Conservation (phyloP, 2,113 vertebrate species). For the Oryzias woworae region DNA sequence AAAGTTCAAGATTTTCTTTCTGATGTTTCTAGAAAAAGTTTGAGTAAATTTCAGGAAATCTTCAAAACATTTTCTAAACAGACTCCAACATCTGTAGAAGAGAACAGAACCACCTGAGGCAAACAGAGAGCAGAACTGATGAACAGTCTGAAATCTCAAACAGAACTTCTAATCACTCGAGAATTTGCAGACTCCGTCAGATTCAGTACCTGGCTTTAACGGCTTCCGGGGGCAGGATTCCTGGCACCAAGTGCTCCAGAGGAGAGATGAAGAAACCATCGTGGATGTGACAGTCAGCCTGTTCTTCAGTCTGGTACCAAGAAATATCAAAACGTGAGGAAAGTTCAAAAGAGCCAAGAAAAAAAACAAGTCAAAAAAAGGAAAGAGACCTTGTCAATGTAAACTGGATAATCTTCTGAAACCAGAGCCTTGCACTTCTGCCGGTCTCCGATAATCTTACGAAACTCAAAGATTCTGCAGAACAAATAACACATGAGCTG, state of each 20-base stretch:
- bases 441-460: conserved; percentile 92
- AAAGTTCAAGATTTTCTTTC: too few relatives aligned
- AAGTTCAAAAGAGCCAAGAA: not conserved
- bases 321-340: conserved; percentile 1
- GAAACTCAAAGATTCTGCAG: conserved; percentile 94
- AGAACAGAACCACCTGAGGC: too few relatives aligned
- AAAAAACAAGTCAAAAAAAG: too few relatives aligned
- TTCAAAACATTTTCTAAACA: too few relatives aligned
- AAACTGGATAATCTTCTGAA: conserved; percentile 90
- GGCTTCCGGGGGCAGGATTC: conserved; percentile 89
- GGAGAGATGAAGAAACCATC: conserved; percentile 95
- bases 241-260: conserved; percentile 89
- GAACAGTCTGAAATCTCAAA: too few relatives aligned
- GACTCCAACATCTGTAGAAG: too few relatives aligned
- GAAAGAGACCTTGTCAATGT: conserved; percentile 84
- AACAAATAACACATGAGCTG: conserved; percentile 17
- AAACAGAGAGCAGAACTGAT: too few relatives aligned
- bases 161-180: too few relatives aligned
- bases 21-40: too few relatives aligned
- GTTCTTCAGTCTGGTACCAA: conserved; percentile 84
- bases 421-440: conserved; percentile 91
- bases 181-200: not conserved
- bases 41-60: too few relatives aligned
- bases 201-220: conserved; percentile 83
- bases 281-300: conserved; percentile 89